Conservation (phyloP, 2,113 vertebrate species). For the Campylomormyrus tamandua region DNA sequence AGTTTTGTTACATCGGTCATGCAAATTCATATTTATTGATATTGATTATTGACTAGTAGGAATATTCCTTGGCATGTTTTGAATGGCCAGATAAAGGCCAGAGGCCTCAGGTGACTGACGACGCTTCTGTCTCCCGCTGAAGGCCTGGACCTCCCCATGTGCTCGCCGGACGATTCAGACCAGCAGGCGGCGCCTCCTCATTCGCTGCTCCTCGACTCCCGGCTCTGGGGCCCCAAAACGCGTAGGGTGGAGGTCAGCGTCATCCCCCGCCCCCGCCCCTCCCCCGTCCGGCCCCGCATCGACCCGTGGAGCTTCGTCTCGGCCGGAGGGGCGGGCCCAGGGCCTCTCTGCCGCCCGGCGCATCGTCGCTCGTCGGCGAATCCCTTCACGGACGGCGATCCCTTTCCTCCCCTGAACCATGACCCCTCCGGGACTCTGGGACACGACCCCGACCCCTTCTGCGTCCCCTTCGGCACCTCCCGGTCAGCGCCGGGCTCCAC, state of each 20-base stretch:
- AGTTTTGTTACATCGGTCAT: neutral
- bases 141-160: constrained; percentile 56
- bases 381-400: constrained; percentile 67
- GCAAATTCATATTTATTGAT: neutral
- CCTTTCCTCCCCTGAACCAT: constrained; percentile 63
- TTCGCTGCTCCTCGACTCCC: constrained; percentile 56
- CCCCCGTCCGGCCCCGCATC: constrained; percentile 71
- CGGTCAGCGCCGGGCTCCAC: constrained; percentile 53
- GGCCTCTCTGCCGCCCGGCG: constrained; percentile 39
- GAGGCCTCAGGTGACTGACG: neutral
- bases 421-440: constrained; percentile 59
- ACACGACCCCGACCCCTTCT: constrained; percentile 62
- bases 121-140: neutral
- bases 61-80: neutral
- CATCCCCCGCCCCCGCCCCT: constrained; percentile 74
- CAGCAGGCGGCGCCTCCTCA: constrained; percentile 38
- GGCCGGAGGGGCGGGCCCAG: constrained; percentile 34
- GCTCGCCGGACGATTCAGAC: constrained; percentile 52
- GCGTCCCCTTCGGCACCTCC: constrained; percentile 59
- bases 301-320: constrained; percentile 86
- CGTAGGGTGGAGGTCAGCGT: constrained; percentile 63
- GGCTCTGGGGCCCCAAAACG: constrained; percentile 66
- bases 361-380: constrained; percentile 66
- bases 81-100: neutral
- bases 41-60: neutral